Evolutionary conservation across 2,113 vertebrate genomes (phyloP), one percentile per base, ranked within the genome.

Genomic region (Thymallus thymallus): DNA sequence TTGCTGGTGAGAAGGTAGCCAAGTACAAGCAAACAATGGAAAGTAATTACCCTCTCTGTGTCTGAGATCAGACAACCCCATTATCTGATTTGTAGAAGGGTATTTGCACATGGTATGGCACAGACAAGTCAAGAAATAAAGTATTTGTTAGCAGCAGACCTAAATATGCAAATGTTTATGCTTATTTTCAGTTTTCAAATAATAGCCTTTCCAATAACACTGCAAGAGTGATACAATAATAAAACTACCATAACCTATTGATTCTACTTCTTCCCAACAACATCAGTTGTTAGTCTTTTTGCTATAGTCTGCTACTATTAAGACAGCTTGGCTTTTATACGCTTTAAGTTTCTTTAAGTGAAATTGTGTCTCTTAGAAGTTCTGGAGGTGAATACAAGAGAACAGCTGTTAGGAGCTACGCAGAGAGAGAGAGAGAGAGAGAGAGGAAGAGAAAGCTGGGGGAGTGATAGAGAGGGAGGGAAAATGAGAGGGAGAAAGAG

Each of bases 311-410:
- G 29, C 24, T n/a, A 76, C 16, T 24, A 56, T 72, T 62, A 62
- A 70, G 79, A 80, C 82, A 83, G 76, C 55, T 85, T 73, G 80
- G 48, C 80, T 80, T 80, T 82, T 80, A 75, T 82, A 78, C 79
- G 26, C 70, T 75, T 51, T 62, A 63, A 79, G 68, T 83, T 68
- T 64, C 84, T 82, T 60, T 75, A 76, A 80, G 80, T 80, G 69
- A 86, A 81, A 80, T 80, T 58, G 74, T 85, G 82, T 78, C 75
- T 46, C 64, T 82, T 83, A 80, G 74, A 88, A 35, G 64, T 76
- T 78, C 51, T 74, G 80, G 70, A 88, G 78, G 85, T 85, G 74
- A 87, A 72, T 64, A 13, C 2, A 4, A 75, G 76, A 46, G 78
- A 86, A 80, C 88, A 87, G 83, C 82, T 89, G 85, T 72, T 77